A percentile compares a stretch with the other conserved stretches of the same genome.
Conservation (phyloP, 1,140 invertebrate genomes). For the Pseudomyrmex flavicornis region DNA sequence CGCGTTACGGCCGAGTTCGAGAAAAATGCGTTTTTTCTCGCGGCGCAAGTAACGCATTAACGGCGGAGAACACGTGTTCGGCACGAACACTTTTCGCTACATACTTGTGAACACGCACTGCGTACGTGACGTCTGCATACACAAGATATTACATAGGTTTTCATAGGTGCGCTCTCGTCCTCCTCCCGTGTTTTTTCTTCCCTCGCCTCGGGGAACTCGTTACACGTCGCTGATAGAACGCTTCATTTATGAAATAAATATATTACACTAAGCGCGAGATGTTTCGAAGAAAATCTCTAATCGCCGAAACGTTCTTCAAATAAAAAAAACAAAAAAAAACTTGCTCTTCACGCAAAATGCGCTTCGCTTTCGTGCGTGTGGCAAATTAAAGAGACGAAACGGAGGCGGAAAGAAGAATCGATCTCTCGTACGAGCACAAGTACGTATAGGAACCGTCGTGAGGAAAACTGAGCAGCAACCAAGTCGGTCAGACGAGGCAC, state of each 20-base stretch:
- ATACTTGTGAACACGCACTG: slow-evolving; percentile 76
- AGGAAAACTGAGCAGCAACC: slow-evolving; percentile 32
- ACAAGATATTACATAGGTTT: slow-evolving; percentile 64
- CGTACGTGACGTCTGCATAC: slow-evolving; percentile 77
- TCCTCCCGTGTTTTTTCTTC: slow-evolving; percentile 30
- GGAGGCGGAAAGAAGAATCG: neutral
- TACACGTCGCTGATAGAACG: neutral
- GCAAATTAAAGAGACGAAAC: slow-evolving; percentile 18
- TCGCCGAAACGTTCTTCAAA: neutral
- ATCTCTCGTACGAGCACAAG: neutral
- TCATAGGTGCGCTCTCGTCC: slow-evolving; percentile 33
- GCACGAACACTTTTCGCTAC: slow-evolving; percentile 75
- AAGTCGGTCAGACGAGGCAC: neutral
- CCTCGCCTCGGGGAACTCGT: too few relatives aligned
- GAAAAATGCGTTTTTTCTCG: slow-evolving; percentile 62
- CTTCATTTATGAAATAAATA: too few relatives aligned
- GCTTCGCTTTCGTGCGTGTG: neutral
- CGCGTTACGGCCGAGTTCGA: slow-evolving; percentile 60
- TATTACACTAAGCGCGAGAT: neutral
- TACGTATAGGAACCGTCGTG: slow-evolving; percentile 22
- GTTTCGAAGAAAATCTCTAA: too few relatives aligned
- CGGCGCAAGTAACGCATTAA: slow-evolving; percentile 65
- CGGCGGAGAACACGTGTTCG: slow-evolving; percentile 74
- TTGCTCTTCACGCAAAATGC: too few relatives aligned
- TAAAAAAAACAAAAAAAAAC: too few relatives aligned